Evolutionary conservation across 2,113 vertebrate genomes (phyloP).

Genomic region (Pedionomus torquatus): DNA sequence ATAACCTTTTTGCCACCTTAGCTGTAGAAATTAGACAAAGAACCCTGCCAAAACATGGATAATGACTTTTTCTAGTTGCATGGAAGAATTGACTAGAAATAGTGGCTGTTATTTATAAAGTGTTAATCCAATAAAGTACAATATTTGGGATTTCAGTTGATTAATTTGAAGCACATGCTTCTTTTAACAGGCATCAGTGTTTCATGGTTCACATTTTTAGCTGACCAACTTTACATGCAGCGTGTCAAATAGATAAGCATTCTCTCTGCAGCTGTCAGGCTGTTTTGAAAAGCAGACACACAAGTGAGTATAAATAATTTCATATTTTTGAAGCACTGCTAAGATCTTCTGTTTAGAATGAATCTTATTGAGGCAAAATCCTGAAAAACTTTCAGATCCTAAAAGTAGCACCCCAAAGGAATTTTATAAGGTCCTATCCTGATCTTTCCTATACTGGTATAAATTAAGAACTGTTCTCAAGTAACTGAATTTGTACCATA

Average conservation of each 20-base stretch:
- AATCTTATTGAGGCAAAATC: not conserved
- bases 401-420: not conserved
- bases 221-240: conserved; percentile 14
- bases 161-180: conserved; percentile 68
- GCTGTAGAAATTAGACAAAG: conserved; percentile 78
- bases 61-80: conserved; percentile 73
- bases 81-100: conserved; percentile 59
- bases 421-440: not conserved
- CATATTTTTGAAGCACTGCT: not conserved
- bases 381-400: not conserved
- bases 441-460: not conserved
- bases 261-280: not conserved
- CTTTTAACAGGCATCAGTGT: not conserved
- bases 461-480: not conserved
- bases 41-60: conserved; percentile 70
- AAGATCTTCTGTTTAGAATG: not conserved
- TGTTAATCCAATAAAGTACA: conserved; percentile 42
- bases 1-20: conserved; percentile 85
- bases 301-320: not conserved
- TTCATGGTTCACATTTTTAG: conserved; percentile 27
- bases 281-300: conserved; percentile 5
- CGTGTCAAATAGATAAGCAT: conserved; percentile 21
- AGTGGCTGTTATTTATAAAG: conserved; percentile 68
- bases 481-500: not conserved
- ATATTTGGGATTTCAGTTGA: conserved; percentile 23